phyloP scores from a whole-genome alignment of 2,113 vertebrate genomes.

The Pleuronectes platessa region DNA sequence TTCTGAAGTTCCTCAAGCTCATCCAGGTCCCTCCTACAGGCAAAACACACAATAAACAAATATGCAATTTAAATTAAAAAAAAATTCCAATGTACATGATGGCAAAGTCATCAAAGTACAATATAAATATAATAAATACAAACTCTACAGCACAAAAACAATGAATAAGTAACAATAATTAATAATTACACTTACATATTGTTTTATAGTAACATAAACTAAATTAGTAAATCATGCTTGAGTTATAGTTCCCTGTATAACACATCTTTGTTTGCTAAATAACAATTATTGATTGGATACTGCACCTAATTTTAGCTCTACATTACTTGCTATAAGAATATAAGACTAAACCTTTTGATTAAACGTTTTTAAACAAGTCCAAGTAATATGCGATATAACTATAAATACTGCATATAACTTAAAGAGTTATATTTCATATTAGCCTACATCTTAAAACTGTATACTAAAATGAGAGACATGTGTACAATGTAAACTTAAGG shows the following conservation, averaged over 20 bases:
- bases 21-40: conserved; percentile 85
- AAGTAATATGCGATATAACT: too few relatives aligned
- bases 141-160: background rate
- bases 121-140: background rate
- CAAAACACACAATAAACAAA: conserved; percentile 18
- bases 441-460: too few relatives aligned
- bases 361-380: too few relatives aligned
- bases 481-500: conserved; percentile 11
- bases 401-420: too few relatives aligned
- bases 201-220: background rate
- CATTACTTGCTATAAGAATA: background rate
- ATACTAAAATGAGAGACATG: background rate
- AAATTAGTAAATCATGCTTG: background rate
- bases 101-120: background rate
- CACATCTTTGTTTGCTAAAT: too few relatives aligned
- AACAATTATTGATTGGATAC: background rate
- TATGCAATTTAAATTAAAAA: background rate
- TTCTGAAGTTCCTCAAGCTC: conserved; percentile 84
- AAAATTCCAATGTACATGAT: background rate
- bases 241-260: too few relatives aligned
- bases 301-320: background rate
- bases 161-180: background rate
- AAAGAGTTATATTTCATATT: too few relatives aligned
- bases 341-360: background rate
- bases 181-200: background rate